These are phyloP conservation scores for Pomatorhinus ruficollis DNA, from an alignment of 2,113 vertebrate species.

Conservation along the genomic window DNA sequence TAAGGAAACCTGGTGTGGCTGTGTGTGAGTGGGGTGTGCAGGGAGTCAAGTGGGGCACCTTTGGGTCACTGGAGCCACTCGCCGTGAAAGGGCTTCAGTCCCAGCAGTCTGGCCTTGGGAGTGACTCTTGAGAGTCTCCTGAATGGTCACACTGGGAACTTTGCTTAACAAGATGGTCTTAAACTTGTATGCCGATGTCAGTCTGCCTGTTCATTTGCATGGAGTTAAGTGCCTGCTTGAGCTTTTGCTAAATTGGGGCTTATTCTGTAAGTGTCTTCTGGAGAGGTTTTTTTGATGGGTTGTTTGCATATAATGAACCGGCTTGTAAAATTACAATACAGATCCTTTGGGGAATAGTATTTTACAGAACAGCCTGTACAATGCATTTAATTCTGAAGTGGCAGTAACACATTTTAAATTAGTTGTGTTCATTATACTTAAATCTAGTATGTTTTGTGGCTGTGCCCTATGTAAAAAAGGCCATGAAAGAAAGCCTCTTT, in stretches of 20 bases:
- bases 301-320: not conserved
- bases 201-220: not conserved
- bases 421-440: not conserved
- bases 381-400: not conserved
- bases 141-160: not conserved
- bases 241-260: not conserved
- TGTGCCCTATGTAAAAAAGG: not conserved
- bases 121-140: not conserved
- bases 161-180: not conserved
- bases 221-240: not conserved
- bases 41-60: not conserved
- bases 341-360: not conserved
- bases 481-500: not conserved
- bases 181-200: not conserved
- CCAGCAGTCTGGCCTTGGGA: not conserved
- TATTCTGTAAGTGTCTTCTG: not conserved
- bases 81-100: fast-evolving
- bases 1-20: not conserved
- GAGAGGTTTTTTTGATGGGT: not conserved
- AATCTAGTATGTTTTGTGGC: not conserved
- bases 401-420: not conserved
- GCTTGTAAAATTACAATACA: not conserved
- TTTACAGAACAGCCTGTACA: not conserved
- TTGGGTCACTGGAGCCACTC: not conserved
- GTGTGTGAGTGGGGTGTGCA: not conserved